A percentile compares a stretch with the other conserved stretches of the same genome.
phyloP scores from a whole-genome alignment of 2,888 invertebrate species.

The Dichetophora obliterata region DNA sequence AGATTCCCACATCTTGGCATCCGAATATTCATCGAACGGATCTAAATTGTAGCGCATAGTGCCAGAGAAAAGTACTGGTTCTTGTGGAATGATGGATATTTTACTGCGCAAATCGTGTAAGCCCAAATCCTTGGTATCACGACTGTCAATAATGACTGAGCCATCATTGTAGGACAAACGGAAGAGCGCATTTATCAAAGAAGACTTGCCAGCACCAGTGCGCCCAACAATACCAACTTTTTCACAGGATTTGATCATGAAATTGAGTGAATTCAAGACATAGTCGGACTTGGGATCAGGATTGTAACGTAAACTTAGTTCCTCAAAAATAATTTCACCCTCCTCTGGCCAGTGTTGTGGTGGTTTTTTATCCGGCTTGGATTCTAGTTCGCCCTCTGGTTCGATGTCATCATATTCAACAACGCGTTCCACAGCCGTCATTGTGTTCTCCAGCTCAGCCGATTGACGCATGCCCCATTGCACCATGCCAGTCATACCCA shows the following conservation, averaged over 20 bases:
- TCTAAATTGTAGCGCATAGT: slow-evolving; percentile 90
- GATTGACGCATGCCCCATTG: slow-evolving; percentile 93
- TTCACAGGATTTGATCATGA: slow-evolving; percentile 75
- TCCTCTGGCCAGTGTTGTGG: slow-evolving; percentile 79
- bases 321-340: slow-evolving; percentile 78
- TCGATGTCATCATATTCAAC: slow-evolving; percentile 76
- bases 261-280: slow-evolving; percentile 80
- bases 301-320: slow-evolving; percentile 80
- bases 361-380: slow-evolving; percentile 76
- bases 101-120: slow-evolving; percentile 81
- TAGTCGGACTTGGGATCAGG: slow-evolving; percentile 75
- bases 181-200: slow-evolving; percentile 79
- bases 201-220: slow-evolving; percentile 82
- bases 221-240: slow-evolving; percentile 81
- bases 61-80: slow-evolving; percentile 88
- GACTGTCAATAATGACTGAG: slow-evolving; percentile 83
- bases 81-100: slow-evolving; percentile 88
- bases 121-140: slow-evolving; percentile 79
- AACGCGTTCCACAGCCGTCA: slow-evolving; percentile 90
- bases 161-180: slow-evolving; percentile 85
- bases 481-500: slow-evolving; percentile 78
- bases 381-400: slow-evolving; percentile 74
- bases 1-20: slow-evolving; percentile 86
- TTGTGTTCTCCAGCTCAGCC: slow-evolving; percentile 88
- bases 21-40: slow-evolving; percentile 86